A percentile compares a stretch with the other conserved stretches of the same genome.
Conservation (phyloP, 1,140 invertebrate genomes). For the Schlechtendalia chinensis region DNA sequence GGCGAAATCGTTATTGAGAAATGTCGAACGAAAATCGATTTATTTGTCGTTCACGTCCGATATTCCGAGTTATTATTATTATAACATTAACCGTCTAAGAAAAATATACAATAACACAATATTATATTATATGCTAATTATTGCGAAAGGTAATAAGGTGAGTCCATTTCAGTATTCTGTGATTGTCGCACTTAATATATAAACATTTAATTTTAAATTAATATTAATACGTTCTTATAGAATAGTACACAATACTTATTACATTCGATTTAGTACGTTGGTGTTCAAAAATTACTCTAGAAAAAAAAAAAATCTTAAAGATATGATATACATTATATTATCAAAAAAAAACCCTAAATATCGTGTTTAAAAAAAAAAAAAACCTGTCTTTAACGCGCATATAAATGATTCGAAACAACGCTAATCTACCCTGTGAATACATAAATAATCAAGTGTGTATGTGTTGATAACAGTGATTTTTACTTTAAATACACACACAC, state of each 20-base stretch:
- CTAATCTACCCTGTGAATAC: constrained; percentile 47
- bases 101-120: too few relatives aligned
- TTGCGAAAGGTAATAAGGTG: constrained; percentile 47
- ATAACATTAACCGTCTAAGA: constrained; percentile 1
- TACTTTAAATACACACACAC: too few relatives aligned
- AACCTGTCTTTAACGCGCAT: neutral
- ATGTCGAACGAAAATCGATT: constrained; percentile 30
- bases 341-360: constrained; percentile 25
- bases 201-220: constrained; percentile 25
- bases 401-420: constrained; percentile 22
- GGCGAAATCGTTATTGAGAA: neutral
- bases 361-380: too few relatives aligned
- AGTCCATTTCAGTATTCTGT: constrained; percentile 46
- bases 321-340: constrained; percentile 45
- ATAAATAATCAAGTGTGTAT: constrained; percentile 1
- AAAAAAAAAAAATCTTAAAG: constrained; percentile 26
- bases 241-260: neutral
- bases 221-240: constrained; percentile 12
- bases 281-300: constrained; percentile 46
- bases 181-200: constrained; percentile 32
- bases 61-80: neutral
- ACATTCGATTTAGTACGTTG: constrained; percentile 35
- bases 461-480: neutral
- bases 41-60: neutral
- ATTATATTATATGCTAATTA: constrained; percentile 29